phyloP scores from a whole-genome alignment of 2,888 invertebrate species.

The Hymenopus coronatus region DNA sequence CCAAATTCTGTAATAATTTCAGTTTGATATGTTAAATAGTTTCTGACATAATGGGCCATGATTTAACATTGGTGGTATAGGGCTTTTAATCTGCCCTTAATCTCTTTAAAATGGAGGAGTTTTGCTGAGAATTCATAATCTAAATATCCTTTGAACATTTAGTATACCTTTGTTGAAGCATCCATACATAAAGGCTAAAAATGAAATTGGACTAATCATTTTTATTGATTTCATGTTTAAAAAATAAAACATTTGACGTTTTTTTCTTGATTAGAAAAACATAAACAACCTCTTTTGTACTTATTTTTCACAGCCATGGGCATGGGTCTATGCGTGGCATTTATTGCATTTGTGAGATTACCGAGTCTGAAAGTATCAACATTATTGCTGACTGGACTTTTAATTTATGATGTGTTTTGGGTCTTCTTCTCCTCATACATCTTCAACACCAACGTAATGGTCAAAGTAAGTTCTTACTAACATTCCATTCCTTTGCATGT shows the following conservation, averaged over 20 bases:
- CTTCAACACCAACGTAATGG: slow-evolving; percentile 98
- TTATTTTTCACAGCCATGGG: slow-evolving; percentile 74
- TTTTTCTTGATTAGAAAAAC: background rate
- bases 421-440: slow-evolving; percentile 98
- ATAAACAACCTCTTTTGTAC: background rate
- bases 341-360: slow-evolving; percentile 93
- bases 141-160: background rate
- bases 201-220: background rate
- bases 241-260: background rate
- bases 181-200: background rate
- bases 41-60: too few species aligned
- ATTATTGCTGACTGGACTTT: slow-evolving; percentile 84
- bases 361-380: slow-evolving; percentile 96
- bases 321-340: slow-evolving; percentile 96
- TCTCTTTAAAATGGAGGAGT: background rate
- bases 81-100: too few species aligned
- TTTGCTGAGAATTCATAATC: background rate
- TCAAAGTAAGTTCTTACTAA: slow-evolving; percentile 67
- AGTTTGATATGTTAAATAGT: too few species aligned
- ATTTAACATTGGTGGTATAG: too few species aligned
- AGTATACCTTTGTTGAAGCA: too few species aligned
- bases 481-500: background rate
- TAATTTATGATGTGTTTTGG: slow-evolving; percentile 98
- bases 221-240: background rate
- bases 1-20: too few species aligned